phyloP scores from a whole-genome alignment of 2,113 vertebrate genomes.

The Limnothrissa miodon region DNA sequence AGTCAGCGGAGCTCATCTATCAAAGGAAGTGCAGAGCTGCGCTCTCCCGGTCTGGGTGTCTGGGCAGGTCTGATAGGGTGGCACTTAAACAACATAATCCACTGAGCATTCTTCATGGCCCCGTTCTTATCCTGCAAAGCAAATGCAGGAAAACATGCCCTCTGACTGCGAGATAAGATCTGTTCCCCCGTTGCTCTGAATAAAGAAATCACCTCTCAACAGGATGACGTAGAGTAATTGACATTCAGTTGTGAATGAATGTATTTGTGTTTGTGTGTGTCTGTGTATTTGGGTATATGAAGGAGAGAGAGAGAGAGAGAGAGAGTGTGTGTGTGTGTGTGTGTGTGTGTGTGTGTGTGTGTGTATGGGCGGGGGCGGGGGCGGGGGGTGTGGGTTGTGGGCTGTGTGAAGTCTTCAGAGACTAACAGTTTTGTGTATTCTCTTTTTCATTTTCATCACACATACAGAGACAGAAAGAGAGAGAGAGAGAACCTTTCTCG shows the following conservation, averaged over 20 bases:
- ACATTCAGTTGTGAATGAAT: background rate
- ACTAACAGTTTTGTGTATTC: background rate
- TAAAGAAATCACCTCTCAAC: constrained; percentile 10
- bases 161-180: constrained; percentile 2
- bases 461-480: background rate
- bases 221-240: background rate
- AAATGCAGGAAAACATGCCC: background rate
- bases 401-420: background rate
- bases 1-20: constrained; percentile 11
- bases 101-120: constrained; percentile 8
- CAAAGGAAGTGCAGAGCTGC: constrained; percentile 7
- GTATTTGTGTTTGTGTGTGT: background rate
- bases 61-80: constrained; percentile 11
- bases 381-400: background rate
- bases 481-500: background rate
- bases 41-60: background rate
- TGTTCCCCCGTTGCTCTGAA: background rate
- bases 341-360: background rate
- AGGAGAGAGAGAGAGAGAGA: background rate
- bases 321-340: background rate
- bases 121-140: background rate
- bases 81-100: constrained; percentile 15
- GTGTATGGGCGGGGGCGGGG: background rate
- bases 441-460: background rate
- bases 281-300: too few species aligned